Conservation (phyloP, 2,888 invertebrate species). For the Dryocosmus kuriphilus region DNA sequence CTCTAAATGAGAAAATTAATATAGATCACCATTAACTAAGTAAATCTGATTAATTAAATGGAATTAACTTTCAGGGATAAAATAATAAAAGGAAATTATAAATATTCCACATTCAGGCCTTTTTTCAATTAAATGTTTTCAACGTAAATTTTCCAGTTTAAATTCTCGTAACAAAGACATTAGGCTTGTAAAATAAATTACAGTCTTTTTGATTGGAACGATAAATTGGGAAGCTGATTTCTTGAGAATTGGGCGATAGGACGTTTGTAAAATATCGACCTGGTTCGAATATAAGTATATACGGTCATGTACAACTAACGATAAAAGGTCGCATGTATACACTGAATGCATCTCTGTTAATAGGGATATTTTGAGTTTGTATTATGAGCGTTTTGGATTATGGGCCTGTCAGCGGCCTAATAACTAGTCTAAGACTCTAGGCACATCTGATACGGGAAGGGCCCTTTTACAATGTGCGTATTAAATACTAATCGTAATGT, state of each 20-base stretch:
- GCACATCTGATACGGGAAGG: slow-evolving; percentile 74
- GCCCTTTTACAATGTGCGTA: slow-evolving; percentile 73
- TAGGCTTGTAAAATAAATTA: background rate
- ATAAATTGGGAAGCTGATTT: slow-evolving; percentile 20
- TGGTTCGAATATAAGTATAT: slow-evolving; percentile 9
- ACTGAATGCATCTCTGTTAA: slow-evolving; percentile 70
- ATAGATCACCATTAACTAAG: too few species aligned
- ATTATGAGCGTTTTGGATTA: slow-evolving; percentile 70
- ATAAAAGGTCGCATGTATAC: background rate
- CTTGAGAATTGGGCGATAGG: background rate
- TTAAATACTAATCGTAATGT: slow-evolving; percentile 76
- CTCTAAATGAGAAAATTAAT: too few species aligned
- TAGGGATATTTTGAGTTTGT: slow-evolving; percentile 68
- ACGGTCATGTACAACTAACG: background rate
- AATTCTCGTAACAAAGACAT: background rate
- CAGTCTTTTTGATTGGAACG: background rate
- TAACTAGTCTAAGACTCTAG: slow-evolving; percentile 71
- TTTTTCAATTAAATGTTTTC: background rate
- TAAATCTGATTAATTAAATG: too few species aligned
- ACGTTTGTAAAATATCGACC: slow-evolving; percentile 21
- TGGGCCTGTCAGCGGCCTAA: slow-evolving; percentile 76
- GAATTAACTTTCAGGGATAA: background rate
- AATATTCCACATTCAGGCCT: background rate
- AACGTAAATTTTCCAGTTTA: background rate
- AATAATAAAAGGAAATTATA: background rate